A percentile compares a stretch with the other conserved stretches of the same genome.
phyloP scores from a whole-genome alignment of 2,113 vertebrate species.

The Mustelus asterias region DNA sequence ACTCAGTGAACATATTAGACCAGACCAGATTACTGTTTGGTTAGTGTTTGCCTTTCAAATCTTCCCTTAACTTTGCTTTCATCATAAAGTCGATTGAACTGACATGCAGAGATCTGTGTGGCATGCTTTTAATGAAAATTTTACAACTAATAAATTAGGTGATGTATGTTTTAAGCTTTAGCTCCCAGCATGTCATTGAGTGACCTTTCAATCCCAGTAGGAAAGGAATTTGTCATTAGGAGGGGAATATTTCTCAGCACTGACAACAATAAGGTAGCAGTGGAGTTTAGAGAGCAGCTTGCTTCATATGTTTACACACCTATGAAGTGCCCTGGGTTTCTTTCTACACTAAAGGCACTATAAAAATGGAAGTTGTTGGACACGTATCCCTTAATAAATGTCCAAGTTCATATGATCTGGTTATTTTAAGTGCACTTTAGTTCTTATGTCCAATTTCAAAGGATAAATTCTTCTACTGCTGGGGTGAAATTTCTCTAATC shows the following conservation, averaged over 20 bases:
- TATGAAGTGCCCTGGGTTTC: background rate
- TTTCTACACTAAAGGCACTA: background rate
- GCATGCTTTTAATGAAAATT: conserved; percentile 29
- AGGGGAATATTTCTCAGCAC: conserved; percentile 3
- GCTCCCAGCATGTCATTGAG: background rate
- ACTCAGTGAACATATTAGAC: background rate
- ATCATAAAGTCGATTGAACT: background rate
- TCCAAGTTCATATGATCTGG: background rate
- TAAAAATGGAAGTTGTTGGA: background rate
- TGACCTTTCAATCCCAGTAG: conserved; percentile 23
- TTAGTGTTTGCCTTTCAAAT: background rate
- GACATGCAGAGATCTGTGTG: background rate
- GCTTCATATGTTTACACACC: background rate
- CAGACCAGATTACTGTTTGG: conserved; percentile 1
- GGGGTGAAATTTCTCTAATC: background rate
- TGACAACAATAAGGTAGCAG: background rate
- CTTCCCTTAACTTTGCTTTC: background rate
- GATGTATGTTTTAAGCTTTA: conserved; percentile 13
- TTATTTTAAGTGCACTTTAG: background rate
- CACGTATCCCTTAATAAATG: background rate
- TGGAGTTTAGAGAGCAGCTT: background rate
- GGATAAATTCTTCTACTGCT: background rate
- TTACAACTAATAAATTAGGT: conserved; percentile 30
- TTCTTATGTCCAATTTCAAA: background rate
- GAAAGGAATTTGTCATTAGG: conserved; percentile 29